Conservation (phyloP, 2,797 vertebrate species). For the Hydrophis major region DNA sequence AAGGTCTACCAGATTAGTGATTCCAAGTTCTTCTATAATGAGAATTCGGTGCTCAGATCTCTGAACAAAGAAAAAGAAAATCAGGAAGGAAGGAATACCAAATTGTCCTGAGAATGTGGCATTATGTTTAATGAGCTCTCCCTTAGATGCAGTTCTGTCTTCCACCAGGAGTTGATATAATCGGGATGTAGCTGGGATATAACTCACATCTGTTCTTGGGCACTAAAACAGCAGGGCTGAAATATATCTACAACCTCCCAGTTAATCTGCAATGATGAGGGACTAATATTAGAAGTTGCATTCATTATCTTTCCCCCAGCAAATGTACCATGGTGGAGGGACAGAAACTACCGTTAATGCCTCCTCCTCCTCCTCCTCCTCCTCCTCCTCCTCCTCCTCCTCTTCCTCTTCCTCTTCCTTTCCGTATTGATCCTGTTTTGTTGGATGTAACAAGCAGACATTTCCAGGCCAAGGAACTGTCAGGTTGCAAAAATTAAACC, state of each 20-base stretch:
- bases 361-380: neutral
- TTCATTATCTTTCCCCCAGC: constrained; percentile 23
- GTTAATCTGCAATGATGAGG: constrained; percentile 40
- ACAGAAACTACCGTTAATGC: constrained; percentile 25
- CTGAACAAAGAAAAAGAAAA: constrained; percentile 35
- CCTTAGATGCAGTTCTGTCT: constrained; percentile 41
- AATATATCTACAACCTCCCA: constrained; percentile 28
- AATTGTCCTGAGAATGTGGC: constrained; percentile 32
- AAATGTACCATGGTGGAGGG: constrained; percentile 23
- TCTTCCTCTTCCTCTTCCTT: neutral
- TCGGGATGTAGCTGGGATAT: constrained; percentile 27
- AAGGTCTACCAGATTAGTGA: neutral
- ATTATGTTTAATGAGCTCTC: constrained; percentile 51
- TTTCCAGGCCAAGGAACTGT: neutral
- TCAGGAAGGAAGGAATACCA: constrained; percentile 35
- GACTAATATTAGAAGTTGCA: constrained; percentile 47
- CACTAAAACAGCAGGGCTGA: constrained; percentile 52
- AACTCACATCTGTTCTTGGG: constrained; percentile 53
- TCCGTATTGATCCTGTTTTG: neutral
- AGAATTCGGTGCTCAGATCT: neutral
- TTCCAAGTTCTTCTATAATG: neutral
- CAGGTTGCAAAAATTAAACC: neutral
- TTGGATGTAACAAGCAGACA: neutral
- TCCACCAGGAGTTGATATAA: constrained; percentile 44
- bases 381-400: neutral